Base-by-base conservation (phyloP, 2,888 invertebrate genomes). In the Zygothrica quintamaculata region DNA sequence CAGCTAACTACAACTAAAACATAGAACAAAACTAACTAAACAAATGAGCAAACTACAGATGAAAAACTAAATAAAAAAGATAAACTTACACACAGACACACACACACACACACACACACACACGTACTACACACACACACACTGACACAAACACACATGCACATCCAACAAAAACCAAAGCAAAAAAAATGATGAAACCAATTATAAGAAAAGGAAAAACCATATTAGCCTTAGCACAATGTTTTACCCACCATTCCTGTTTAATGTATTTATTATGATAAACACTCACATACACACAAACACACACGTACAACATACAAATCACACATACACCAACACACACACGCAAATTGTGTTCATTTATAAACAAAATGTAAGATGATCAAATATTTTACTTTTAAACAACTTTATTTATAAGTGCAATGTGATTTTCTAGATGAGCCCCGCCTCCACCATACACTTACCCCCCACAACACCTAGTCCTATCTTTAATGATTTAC, bases 221-320 rank as follows among this genome's bases (percentile, higher is more conserved):
- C 86, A 80, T 84, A 78, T 84, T 78, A 85, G 86, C 84, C 86
- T 84, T 85, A 85, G 81, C 84, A 85, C 80, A 76, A 84, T 65
- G 78, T 85, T 80, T 74, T 85, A 77, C 84, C 84, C 79, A 85
- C 82, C 85, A 82, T 85, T 82, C 82, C 77, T 73, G 73, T 77
- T 79, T 69, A 77, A 73, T 77, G 79, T 81, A 85, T 81, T 78
- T 76, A 72, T 71, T 65, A 84, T 69, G 57, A 57, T 60, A 47
- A 58, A 55, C 60, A 58, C 39, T 55, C 37, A 58, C 61, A 68
- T 56, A 57, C 58, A 76, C 33, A 68, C 40, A 50, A 29, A 52
- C 40, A 59, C 34, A 39, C 26, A 39, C 56, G 37, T 44, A 39
- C 48, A 52, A n/a, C n/a, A n/a, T n/a, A n/a, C n/a, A n/a, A n/a